phyloP scores from a whole-genome alignment of 35 echinoderm and acorn worm genomes.

The Apostichopus parvimensis region DNA sequence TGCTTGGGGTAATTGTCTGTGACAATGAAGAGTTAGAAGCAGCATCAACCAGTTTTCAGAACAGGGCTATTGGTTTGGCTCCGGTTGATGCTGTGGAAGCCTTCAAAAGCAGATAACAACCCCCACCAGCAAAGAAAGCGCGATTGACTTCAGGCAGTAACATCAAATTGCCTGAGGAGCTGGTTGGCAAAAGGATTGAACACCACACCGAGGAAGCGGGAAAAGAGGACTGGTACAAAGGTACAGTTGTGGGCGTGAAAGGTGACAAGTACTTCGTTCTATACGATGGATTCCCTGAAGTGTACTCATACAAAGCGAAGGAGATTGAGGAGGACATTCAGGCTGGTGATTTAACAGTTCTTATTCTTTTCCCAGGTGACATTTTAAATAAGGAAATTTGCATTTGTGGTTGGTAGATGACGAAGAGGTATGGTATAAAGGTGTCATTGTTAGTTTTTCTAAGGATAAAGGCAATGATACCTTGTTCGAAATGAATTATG shows the following conservation, averaged over 20 bases:
- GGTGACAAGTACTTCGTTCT: neutral
- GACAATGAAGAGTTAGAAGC: neutral
- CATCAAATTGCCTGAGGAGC: neutral
- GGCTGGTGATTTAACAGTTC: neutral
- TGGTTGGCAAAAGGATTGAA: conserved; percentile 20
- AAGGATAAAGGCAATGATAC: neutral
- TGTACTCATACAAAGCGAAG: neutral
- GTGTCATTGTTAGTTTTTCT: conserved; percentile 10
- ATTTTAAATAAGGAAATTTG: neutral
- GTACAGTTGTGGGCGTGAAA: neutral
- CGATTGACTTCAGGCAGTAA: neutral
- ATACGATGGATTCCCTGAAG: neutral
- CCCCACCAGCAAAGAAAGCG: neutral
- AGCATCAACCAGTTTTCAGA: neutral
- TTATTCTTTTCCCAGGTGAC: neutral
- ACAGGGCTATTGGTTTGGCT: neutral
- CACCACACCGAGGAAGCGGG: conserved; percentile 16
- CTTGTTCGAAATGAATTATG: conserved; percentile 22
- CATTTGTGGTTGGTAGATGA: conserved; percentile 44
- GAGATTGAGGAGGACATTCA: conserved; percentile 17
- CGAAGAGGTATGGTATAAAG: conserved; percentile 36
- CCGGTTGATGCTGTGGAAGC: conserved; percentile 19
- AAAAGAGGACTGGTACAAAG: neutral
- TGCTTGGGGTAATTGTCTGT: neutral
- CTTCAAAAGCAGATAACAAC: neutral